A percentile compares a stretch with the other conserved stretches of the same genome.
These are phyloP conservation scores for Ptiloglossa arizonensis DNA, from an alignment of 1,140 invertebrate genomes.

Conservation along the genomic window DNA sequence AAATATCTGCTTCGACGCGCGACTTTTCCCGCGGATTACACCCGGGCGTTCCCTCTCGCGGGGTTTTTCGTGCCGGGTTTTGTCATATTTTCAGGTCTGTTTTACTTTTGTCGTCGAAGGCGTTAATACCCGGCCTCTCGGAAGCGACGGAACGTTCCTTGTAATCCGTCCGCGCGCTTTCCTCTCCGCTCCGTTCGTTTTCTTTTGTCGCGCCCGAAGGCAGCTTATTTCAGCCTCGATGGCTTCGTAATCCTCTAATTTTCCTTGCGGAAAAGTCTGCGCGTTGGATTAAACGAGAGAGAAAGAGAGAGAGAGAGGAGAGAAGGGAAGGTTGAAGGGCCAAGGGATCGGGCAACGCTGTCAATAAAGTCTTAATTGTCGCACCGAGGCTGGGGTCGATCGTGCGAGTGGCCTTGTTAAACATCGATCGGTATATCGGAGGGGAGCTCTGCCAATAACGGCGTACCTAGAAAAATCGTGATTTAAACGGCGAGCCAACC, in stretches of 20 bases:
- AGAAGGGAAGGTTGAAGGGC: not conserved
- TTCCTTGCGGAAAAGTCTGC: slow-evolving; percentile 67
- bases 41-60: not conserved
- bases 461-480: slow-evolving; percentile 59
- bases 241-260: slow-evolving; percentile 71
- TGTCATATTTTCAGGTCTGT: not conserved
- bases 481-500: slow-evolving; percentile 61
- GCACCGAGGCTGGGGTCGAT: slow-evolving; percentile 44
- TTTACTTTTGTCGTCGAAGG: slow-evolving; percentile 67
- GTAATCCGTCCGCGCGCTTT: slow-evolving; percentile 63
- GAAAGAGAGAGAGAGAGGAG: not conserved
- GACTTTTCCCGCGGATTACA: not conserved
- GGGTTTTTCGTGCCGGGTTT: not conserved
- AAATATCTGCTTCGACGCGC: not conserved
- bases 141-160: slow-evolving; percentile 67
- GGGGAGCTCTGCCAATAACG: slow-evolving; percentile 49
- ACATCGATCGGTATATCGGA: slow-evolving; percentile 59
- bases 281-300: slow-evolving; percentile 42
- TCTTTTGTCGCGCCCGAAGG: slow-evolving; percentile 57
- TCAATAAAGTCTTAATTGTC: slow-evolving; percentile 55
- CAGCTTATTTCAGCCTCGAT: slow-evolving; percentile 60
- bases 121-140: slow-evolving; percentile 73
- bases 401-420: slow-evolving; percentile 52
- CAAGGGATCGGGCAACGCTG: slow-evolving; percentile 8
- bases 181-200: slow-evolving; percentile 65